phyloP scores from a whole-genome alignment of 1,140 invertebrate species.

The Cyrtorhinus lividipennis region DNA sequence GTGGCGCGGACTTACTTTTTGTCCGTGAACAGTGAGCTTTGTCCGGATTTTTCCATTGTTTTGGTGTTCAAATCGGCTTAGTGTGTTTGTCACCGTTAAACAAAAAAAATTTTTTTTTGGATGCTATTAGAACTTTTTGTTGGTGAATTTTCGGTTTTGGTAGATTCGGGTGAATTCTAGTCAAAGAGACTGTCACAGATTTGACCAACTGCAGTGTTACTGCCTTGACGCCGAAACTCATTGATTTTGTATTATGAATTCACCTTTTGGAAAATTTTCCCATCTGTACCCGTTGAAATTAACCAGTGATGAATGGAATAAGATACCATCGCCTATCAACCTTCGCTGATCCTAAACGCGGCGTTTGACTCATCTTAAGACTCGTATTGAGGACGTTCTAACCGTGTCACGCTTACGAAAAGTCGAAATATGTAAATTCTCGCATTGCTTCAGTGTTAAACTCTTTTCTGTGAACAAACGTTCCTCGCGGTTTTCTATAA shows the following conservation, averaged over 20 bases:
- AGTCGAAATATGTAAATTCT: background rate
- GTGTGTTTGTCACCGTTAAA: background rate
- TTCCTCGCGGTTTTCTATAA: background rate
- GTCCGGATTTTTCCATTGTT: background rate
- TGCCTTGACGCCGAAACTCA: too few relatives aligned
- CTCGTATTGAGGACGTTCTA: too few relatives aligned
- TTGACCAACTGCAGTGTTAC: too few relatives aligned
- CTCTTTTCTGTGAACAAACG: background rate
- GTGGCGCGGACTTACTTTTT: background rate
- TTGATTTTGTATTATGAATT: background rate
- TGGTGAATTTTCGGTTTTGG: background rate
- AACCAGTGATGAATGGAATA: too few relatives aligned
- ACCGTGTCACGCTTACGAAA: background rate
- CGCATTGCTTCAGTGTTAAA: background rate
- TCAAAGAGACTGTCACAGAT: too few relatives aligned
- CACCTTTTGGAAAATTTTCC: background rate
- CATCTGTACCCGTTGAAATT: background rate
- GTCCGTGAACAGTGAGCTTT: background rate
- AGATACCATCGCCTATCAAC: too few relatives aligned
- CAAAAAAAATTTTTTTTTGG: background rate
- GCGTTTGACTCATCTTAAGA: too few relatives aligned
- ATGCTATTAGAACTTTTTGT: background rate
- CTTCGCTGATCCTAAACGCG: too few relatives aligned
- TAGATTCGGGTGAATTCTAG: too few relatives aligned
- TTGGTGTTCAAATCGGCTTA: background rate